Base-by-base conservation (phyloP, 1,140 invertebrate genomes). In the Tetramorium simillimum region DNA sequence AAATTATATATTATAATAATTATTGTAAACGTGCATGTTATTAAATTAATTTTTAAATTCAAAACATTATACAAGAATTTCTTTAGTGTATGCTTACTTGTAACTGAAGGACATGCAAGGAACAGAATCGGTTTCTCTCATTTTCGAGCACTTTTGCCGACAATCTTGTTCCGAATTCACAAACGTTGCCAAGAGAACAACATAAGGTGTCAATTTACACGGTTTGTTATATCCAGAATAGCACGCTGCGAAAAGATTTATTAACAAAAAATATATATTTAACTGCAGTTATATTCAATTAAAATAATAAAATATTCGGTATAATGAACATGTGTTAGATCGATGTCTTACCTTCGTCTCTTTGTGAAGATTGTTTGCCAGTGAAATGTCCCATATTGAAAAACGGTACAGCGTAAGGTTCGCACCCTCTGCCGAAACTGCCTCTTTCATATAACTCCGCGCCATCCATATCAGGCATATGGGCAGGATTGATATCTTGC, bases 381-480 rank as follows among this genome's bases (percentile, higher is more conserved):
- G 10, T 85, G 3, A 84, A 46, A 40, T 46, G 75, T 6, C 28
- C 65, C 1, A 67, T 86, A 21, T 63, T 86, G 4, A 88, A 69
- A 28, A 89, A 75, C 10, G 90, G 84, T 63, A 91, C 89, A 16
- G 89, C 96, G 90, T 96, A 95, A 1, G 97, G 96, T 93, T 98
- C 97, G 86, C 97, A 98, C 1, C 97, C 97, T 70, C 97, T 96
- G 0, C 97, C 97, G 88, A 97, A 98, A 92, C 97, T 98, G 0
- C 97, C 97, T 62, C 97, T 94, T 73, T 98, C 96, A 84, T 98
- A 98, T 28, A 98, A 95, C 92, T 98, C 97, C 56, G 97, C 97
- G 0, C 96, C 96, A 6, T 95, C 92, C 92, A 94, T 91, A 28
- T 94, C 92, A 0, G 95, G 92, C 92, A 97, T 96, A 14, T 96